Conservation (phyloP, 1,140 invertebrate species). For the Trichogramma pretiosum region DNA sequence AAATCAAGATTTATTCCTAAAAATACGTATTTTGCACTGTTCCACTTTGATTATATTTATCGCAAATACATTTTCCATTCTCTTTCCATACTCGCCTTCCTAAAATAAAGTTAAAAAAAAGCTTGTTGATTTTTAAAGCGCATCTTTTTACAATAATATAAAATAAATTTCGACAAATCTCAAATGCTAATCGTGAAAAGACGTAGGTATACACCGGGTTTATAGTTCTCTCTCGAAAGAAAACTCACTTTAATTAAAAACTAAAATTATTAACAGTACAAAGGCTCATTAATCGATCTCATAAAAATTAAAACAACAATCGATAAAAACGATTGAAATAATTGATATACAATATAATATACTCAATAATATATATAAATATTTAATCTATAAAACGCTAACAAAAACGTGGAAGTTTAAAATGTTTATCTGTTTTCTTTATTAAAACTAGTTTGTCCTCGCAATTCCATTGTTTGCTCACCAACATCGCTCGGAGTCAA, state of each 20-base stretch:
- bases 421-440: conserved; percentile 5
- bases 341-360: no score
- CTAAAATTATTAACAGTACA: conserved; percentile 7
- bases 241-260: conserved; percentile 3
- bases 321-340: no score
- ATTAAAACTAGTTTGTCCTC: conserved; percentile 19
- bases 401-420: conserved; percentile 16
- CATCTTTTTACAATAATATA: no score
- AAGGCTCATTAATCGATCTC: conserved; percentile 14
- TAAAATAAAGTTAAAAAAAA: no score
- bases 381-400: conserved; percentile 7
- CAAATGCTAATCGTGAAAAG: no score
- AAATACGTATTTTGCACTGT: conserved; percentile 21
- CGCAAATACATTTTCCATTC: conserved; percentile 13
- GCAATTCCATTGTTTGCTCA: conserved; percentile 15
- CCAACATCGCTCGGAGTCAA: conserved; percentile 3
- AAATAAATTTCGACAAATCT: no score
- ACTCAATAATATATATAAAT: no score
- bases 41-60: conserved; percentile 24
- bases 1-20: conserved; percentile 15
- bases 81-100: no score
- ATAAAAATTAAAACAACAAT: conserved; percentile 12
- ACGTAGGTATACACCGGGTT: no score
- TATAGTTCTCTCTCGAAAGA: no score
- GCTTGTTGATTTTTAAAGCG: no score